Conservation (phyloP, 2,888 invertebrate species). For the Ellobium chinense region DNA sequence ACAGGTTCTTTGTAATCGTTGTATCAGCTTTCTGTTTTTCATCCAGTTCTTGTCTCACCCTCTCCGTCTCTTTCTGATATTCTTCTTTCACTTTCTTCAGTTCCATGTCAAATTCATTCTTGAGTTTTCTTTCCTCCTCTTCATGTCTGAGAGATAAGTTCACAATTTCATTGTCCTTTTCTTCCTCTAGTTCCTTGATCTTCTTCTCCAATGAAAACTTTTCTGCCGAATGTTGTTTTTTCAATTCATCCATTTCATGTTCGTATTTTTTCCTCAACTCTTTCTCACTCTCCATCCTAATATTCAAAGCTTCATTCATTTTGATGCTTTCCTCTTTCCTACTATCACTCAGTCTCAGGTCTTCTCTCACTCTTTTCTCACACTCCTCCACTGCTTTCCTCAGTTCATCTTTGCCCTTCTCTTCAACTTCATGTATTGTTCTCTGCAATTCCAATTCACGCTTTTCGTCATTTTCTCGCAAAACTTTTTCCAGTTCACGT, state of each 20-base stretch:
- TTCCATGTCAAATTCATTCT: background rate
- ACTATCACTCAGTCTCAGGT: background rate
- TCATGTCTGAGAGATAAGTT: background rate
- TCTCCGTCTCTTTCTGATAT: background rate
- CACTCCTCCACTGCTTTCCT: background rate
- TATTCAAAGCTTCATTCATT: background rate
- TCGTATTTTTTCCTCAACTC: conserved; percentile 2
- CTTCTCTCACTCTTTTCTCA: background rate
- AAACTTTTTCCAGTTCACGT: conserved; percentile 2
- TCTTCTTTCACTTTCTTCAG: background rate
- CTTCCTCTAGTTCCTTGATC: conserved; percentile 1
- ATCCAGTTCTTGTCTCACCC: background rate
- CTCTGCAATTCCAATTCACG: background rate
- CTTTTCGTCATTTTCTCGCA: background rate
- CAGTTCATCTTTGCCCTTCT: background rate
- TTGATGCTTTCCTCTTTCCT: too few relatives aligned
- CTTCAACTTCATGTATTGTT: conserved; percentile 2
- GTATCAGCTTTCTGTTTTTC: background rate
- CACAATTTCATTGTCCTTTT: background rate
- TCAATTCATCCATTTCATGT: background rate
- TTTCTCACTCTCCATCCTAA: background rate
- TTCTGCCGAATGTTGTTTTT: background rate
- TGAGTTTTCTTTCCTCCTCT: conserved; percentile 8
- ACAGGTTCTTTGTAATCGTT: background rate
- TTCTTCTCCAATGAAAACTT: conserved; percentile 2